phyloP scores from a whole-genome alignment of 2,888 invertebrate species.

The Drosophila rubida region DNA sequence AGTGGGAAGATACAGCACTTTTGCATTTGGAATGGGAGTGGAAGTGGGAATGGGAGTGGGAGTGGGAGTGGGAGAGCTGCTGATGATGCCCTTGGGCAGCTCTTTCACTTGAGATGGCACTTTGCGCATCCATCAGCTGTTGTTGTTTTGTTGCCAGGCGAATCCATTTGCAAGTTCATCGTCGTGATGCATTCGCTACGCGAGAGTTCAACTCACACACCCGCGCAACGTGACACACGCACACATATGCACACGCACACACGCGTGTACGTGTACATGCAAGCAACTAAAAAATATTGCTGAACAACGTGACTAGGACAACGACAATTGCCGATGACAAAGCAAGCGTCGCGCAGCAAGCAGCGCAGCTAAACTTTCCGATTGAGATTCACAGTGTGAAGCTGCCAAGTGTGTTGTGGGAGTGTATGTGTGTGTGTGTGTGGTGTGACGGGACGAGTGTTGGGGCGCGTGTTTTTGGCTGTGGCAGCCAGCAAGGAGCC shows the following conservation, averaged over 20 bases:
- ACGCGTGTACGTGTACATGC: not conserved
- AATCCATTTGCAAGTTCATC: conserved; percentile 60
- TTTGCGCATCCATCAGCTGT: conserved; percentile 42
- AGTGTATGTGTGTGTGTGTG: conserved; percentile 9
- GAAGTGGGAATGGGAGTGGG: not conserved
- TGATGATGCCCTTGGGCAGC: conserved; percentile 21
- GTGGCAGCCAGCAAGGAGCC: conserved; percentile 60
- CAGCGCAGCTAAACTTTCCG: conserved; percentile 59
- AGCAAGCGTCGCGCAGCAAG: conserved; percentile 59
- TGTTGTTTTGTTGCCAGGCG: conserved; percentile 43
- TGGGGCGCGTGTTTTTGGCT: conserved; percentile 27
- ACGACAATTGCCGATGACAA: conserved; percentile 76
- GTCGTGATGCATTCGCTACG: conserved; percentile 49
- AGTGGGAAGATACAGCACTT: not conserved
- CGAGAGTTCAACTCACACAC: conserved; percentile 14
- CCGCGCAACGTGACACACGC: conserved; percentile 8
- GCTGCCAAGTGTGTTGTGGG: conserved; percentile 31
- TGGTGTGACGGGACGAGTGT: conserved; percentile 7
- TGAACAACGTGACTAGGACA: conserved; percentile 76
- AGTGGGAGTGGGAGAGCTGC: not conserved
- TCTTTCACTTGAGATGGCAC: conserved; percentile 2
- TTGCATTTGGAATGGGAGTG: not conserved
- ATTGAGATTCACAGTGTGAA: conserved; percentile 62
- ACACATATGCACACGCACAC: not conserved
- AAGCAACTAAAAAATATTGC: conserved; percentile 65